These are phyloP conservation scores for Heliopora coerulea DNA, from an alignment of 92 coral and sea anemone genomes.

Conservation along the genomic window DNA sequence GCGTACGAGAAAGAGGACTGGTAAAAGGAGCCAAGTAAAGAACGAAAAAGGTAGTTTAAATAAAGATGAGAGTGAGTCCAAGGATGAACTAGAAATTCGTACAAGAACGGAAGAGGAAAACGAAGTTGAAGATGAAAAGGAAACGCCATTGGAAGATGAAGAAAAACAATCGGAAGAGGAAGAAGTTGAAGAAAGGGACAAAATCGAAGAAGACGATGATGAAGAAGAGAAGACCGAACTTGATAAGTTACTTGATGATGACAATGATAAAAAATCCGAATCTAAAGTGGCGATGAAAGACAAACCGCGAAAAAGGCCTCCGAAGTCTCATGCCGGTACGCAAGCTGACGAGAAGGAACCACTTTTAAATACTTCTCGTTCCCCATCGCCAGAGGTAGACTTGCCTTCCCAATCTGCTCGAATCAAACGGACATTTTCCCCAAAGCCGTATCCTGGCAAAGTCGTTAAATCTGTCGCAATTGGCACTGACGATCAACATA, in stretches of 20 bases:
- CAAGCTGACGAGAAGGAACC: constrained; percentile 47
- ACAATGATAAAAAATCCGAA: background rate
- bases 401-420: constrained; percentile 1
- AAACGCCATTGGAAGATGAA: background rate
- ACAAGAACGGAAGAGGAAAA: constrained; percentile 29
- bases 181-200: constrained; percentile 12
- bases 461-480: constrained; percentile 65
- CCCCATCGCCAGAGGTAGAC: constrained; percentile 23
- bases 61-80: constrained; percentile 14
- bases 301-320: constrained; percentile 3
- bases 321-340: constrained; percentile 12
- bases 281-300: background rate
- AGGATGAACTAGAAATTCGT: background rate
- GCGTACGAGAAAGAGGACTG: constrained; percentile 13
- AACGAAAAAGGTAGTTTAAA: constrained; percentile 21
- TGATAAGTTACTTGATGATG: constrained; percentile 21
- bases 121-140: background rate
- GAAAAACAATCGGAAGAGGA: constrained; percentile 11
- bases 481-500: constrained; percentile 63
- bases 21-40: constrained; percentile 24
- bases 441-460: constrained; percentile 48
- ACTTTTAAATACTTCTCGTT: constrained; percentile 2
- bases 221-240: constrained; percentile 28
- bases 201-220: constrained; percentile 4
- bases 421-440: constrained; percentile 15